Conservation (phyloP, 2,888 invertebrate genomes). For the Tetanocera ferruginea region DNA sequence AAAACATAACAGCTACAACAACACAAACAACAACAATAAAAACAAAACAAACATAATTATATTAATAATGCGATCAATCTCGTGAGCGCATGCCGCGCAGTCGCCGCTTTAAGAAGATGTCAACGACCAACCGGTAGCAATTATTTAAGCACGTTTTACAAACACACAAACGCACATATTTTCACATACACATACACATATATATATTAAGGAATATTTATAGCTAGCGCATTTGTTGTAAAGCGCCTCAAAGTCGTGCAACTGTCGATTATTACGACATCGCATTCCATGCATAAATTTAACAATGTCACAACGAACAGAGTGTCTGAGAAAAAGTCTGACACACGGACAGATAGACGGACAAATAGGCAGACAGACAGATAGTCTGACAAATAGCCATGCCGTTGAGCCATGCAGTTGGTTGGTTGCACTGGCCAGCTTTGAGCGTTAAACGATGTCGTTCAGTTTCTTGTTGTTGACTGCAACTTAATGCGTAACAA, state of each 20-base stretch:
- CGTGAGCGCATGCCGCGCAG: background rate
- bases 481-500: constrained; percentile 1
- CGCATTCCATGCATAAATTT: constrained; percentile 46
- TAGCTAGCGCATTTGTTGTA: background rate
- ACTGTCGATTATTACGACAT: constrained; percentile 42
- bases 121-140: constrained; percentile 33
- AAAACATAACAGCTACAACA: background rate
- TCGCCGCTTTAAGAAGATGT: constrained; percentile 26
- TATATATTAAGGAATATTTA: background rate
- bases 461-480: background rate
- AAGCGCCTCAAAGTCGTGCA: constrained; percentile 31
- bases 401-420: background rate
- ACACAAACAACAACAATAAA: constrained; percentile 9
- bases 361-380: constrained; percentile 32
- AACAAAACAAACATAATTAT: background rate
- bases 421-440: background rate
- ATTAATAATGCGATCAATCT: constrained; percentile 28
- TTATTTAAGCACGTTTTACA: constrained; percentile 16
- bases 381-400: background rate
- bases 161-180: background rate
- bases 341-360: constrained; percentile 31
- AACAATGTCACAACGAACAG: constrained; percentile 38
- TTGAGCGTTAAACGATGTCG: constrained; percentile 8
- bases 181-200: background rate
- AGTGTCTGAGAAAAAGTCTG: background rate